These are phyloP conservation scores for Eudyptes chrysolophus DNA, from an alignment of 2,113 vertebrate genomes.

Conservation along the genomic window DNA sequence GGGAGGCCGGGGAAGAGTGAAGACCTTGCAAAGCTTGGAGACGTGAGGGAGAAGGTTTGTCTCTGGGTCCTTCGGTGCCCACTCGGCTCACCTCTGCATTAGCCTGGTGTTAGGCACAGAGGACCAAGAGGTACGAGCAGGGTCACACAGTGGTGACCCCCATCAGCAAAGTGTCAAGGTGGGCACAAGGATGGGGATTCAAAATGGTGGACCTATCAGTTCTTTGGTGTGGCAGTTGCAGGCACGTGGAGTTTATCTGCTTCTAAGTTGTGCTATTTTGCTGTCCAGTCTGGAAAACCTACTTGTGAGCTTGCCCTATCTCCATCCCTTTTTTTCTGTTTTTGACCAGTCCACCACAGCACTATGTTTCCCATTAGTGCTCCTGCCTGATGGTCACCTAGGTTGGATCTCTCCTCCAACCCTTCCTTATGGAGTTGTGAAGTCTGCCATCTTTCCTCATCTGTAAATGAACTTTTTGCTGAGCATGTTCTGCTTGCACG, in stretches of 20 bases:
- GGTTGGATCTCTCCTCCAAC: not conserved
- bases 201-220: not conserved
- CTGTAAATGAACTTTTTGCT: not conserved
- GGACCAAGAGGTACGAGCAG: not conserved
- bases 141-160: not conserved
- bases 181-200: not conserved
- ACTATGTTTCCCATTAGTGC: accelerated
- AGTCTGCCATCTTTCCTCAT: not conserved
- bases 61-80: not conserved
- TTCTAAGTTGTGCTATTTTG: not conserved
- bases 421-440: not conserved
- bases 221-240: not conserved
- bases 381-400: not conserved
- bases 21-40: not conserved
- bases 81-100: not conserved
- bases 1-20: not conserved
- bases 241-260: not conserved
- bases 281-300: not conserved
- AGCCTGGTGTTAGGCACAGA: not conserved
- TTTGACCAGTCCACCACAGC: not conserved
- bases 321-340: not conserved
- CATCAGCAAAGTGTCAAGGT: not conserved
- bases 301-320: accelerated
- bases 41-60: not conserved
- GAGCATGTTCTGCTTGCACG: not conserved